Conservation (phyloP, 2,797 vertebrate genomes). For the Enteromius argenteus region DNA sequence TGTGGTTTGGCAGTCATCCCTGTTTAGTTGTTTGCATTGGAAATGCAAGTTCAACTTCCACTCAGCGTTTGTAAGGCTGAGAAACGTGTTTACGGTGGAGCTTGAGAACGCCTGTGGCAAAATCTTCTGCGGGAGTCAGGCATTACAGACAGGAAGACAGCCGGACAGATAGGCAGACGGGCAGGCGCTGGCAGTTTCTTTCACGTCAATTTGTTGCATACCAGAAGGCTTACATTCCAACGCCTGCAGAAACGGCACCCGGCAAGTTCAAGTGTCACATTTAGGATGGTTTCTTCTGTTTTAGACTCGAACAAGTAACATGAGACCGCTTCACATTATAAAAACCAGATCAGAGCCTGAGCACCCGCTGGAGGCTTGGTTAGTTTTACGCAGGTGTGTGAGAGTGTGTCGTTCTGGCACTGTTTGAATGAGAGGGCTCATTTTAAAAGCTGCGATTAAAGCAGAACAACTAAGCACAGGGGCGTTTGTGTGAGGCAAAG, state of each 20-base stretch:
- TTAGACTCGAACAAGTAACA: conserved; percentile 62
- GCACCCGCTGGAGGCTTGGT: conserved; percentile 18
- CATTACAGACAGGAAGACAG: conserved; percentile 51
- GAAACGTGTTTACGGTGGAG: conserved; percentile 22
- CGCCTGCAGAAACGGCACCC: conserved; percentile 66
- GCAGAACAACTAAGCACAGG: conserved; percentile 12
- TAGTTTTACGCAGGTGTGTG: conserved; percentile 40
- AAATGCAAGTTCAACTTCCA: conserved; percentile 34
- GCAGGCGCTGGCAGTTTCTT: conserved; percentile 65
- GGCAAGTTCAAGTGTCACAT: conserved; percentile 78
- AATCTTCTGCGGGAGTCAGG: conserved; percentile 56
- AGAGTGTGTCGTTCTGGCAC: conserved; percentile 31
- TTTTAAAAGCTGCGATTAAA: conserved; percentile 36
- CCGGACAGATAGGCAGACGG: conserved; percentile 61
- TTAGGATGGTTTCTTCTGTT: conserved; percentile 74
- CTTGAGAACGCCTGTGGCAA: conserved; percentile 35
- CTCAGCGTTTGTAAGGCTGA: conserved; percentile 33
- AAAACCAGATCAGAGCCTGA: conserved; percentile 56
- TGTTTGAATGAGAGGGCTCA: conserved; percentile 32
- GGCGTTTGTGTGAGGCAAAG: conserved; percentile 65
- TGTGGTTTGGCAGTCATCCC: conserved; percentile 60
- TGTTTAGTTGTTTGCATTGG: conserved; percentile 53
- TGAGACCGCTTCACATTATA: conserved; percentile 65
- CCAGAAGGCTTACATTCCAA: conserved; percentile 72
- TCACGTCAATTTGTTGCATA: conserved; percentile 69